phyloP scores from a whole-genome alignment of 2,888 invertebrate species.

The Sicus ferrugineus region DNA sequence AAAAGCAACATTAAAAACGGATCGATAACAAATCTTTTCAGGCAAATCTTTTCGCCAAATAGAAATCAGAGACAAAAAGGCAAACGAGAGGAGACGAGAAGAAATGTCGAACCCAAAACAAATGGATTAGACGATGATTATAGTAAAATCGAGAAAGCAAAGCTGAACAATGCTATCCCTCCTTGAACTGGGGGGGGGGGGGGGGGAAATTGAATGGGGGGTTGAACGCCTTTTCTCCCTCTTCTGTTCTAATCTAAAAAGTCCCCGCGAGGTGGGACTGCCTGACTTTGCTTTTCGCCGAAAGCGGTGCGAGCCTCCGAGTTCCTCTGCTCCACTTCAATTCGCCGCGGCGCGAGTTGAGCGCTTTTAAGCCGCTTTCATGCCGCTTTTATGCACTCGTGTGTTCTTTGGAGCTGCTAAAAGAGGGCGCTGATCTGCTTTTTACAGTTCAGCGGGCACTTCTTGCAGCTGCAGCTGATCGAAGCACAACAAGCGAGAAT shows the following conservation, averaged over 20 bases:
- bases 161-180: not conserved
- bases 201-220: not conserved
- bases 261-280: not conserved
- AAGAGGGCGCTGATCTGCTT: slow-evolving; percentile 20
- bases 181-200: slow-evolving; percentile 1
- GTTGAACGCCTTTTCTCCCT: not conserved
- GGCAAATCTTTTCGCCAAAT: not conserved
- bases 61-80: not conserved
- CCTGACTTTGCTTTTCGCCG: not conserved
- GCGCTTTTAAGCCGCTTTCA: slow-evolving; percentile 15
- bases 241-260: not conserved
- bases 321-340: not conserved
- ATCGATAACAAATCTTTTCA: not conserved
- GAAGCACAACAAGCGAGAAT: slow-evolving; percentile 53
- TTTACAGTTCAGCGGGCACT: slow-evolving; percentile 46
- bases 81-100: not conserved
- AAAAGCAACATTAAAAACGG: slow-evolving; percentile 16
- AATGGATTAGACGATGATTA: slow-evolving; percentile 4
- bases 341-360: not conserved
- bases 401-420: not conserved
- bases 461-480: slow-evolving; percentile 52
- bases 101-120: not conserved
- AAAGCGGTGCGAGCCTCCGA: not conserved
- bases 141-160: slow-evolving; percentile 1
- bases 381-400: not conserved